Conservation (phyloP, 1,140 invertebrate genomes). For the Polypedilum vanderplanki region DNA sequence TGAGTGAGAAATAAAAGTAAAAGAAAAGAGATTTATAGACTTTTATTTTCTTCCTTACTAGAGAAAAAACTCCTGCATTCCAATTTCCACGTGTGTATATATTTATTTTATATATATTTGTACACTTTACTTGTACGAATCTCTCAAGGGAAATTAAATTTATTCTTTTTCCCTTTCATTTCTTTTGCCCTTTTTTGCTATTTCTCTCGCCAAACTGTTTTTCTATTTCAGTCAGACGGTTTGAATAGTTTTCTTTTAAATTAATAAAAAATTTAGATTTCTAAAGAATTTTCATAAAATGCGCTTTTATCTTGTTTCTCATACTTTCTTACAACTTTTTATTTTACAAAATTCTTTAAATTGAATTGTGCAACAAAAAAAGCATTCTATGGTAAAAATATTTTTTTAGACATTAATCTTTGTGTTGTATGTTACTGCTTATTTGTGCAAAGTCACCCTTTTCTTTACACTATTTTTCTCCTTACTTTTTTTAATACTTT, state of each 20-base stretch:
- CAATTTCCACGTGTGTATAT: constrained; percentile 18
- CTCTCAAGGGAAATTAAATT: constrained; percentile 27
- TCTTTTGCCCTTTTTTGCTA: neutral
- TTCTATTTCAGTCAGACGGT: neutral
- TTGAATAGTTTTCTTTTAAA: neutral
- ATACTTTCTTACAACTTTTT: neutral
- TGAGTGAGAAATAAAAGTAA: neutral
- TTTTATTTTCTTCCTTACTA: neutral
- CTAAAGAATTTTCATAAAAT: neutral
- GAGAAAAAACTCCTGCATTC: constrained; percentile 8
- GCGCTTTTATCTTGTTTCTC: neutral
- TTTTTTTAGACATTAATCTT: constrained; percentile 8
- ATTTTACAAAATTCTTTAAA: neutral
- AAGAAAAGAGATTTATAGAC: constrained; percentile 23
- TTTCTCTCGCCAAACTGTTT: neutral
- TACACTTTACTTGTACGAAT: neutral
- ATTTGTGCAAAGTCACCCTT: neutral
- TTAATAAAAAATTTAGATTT: too few species aligned
- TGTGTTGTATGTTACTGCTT: neutral
- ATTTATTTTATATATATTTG: neutral
- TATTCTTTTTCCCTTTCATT: constrained; percentile 21
- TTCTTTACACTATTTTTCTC: neutral
- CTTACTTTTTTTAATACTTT: neutral
- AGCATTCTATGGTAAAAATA: neutral
- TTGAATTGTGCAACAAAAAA: neutral